These are phyloP conservation scores for Pipra filicauda DNA, from an alignment of 2,113 vertebrate genomes.

Conservation along the genomic window DNA sequence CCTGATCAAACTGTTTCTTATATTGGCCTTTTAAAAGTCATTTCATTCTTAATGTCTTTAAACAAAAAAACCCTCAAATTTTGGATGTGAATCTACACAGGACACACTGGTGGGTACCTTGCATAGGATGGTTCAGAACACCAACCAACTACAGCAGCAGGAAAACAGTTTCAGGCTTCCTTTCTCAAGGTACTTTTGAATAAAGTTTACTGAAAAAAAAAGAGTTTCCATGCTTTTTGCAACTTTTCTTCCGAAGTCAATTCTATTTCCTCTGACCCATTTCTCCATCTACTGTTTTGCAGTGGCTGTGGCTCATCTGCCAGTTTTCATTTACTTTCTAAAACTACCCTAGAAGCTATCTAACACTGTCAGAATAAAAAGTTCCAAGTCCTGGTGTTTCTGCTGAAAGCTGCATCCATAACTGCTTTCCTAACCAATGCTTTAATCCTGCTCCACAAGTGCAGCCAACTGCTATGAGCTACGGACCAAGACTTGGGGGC, in stretches of 20 bases:
- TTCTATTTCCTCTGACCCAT: background rate
- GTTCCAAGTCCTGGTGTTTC: background rate
- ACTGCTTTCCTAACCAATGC: background rate
- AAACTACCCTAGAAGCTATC: background rate
- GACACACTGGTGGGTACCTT: background rate
- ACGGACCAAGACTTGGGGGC: background rate
- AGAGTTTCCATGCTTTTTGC: background rate
- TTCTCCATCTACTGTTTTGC: conserved; percentile 13
- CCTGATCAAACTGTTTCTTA: background rate
- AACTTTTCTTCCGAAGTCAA: background rate
- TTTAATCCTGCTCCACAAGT: background rate
- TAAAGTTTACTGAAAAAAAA: background rate
- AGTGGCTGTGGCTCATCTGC: conserved; percentile 19
- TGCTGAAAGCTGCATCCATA: background rate
- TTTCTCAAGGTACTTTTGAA: background rate
- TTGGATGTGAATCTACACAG: background rate
- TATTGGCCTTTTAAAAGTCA: background rate
- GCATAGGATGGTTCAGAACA: background rate
- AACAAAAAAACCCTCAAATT: background rate
- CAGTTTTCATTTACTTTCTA: conserved; percentile 29
- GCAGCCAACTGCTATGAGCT: background rate
- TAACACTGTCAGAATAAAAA: background rate
- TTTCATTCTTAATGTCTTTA: background rate
- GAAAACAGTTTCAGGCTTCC: background rate
- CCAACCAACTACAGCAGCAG: background rate